phyloP scores from a whole-genome alignment of 2,888 invertebrate species.

The Corythucha ciliata region DNA sequence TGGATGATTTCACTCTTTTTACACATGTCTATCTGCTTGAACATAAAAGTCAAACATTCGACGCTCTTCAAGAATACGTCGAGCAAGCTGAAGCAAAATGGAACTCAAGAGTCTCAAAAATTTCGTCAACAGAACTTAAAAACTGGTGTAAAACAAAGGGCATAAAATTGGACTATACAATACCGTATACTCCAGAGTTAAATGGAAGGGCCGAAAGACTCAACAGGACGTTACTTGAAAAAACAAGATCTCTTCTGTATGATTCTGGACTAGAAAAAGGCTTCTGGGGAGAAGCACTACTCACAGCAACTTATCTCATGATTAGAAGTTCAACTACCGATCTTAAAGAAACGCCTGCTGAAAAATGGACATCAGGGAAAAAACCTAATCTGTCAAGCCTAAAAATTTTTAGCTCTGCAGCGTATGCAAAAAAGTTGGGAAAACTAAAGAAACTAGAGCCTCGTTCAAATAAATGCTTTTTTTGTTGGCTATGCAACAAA shows the following conservation, averaged over 20 bases:
- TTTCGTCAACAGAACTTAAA: constrained; percentile 10
- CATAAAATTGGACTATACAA: constrained; percentile 14
- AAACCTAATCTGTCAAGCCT: constrained; percentile 9
- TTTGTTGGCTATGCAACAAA: constrained; percentile 20
- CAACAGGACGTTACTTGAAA: constrained; percentile 2
- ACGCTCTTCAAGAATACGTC: neutral
- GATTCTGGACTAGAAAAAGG: neutral
- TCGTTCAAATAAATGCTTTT: neutral
- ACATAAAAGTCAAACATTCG: neutral
- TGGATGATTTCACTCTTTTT: constrained; percentile 12
- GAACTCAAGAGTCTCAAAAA: constrained; percentile 3
- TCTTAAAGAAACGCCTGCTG: constrained; percentile 9
- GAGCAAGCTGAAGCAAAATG: constrained; percentile 9
- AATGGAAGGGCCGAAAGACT: constrained; percentile 14
- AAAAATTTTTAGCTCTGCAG: constrained; percentile 4
- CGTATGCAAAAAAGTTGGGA: constrained; percentile 3
- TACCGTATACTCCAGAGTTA: constrained; percentile 13
- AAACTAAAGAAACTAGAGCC: constrained; percentile 15
- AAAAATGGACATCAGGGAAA: constrained; percentile 9
- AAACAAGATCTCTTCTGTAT: constrained; percentile 2
- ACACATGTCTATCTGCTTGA: neutral
- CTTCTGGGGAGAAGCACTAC: neutral
- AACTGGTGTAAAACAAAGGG: constrained; percentile 9
- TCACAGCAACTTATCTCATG: no score
- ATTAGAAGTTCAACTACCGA: constrained; percentile 9